Evolutionary conservation across 2,113 vertebrate genomes (phyloP).

Genomic region (zebrafish (Danio rerio)): GRCz12tu NC_133191.1:11215001-11215500

Average conservation of each 20-base stretch:
- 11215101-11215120: constrained; percentile 4
- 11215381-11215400: constrained; percentile 22
- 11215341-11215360: not conserved
- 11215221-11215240: constrained; percentile 2
- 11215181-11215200: constrained; percentile 2
- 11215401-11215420: constrained; percentile 72
- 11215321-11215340: constrained; percentile 7
- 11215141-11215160: too few species aligned
- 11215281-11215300: constrained; percentile 39
- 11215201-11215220: not conserved
- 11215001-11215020: not conserved
- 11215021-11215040: not conserved
- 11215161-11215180: not conserved
- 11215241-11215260: constrained; percentile 9
- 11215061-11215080: not conserved
- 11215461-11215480: constrained; percentile 94
- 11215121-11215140: not conserved
- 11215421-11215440: constrained; percentile 81
- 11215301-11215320: constrained; percentile 37
- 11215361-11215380: constrained; percentile 22
- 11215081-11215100: not conserved
- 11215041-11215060: not conserved
- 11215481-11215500: constrained; percentile 97
- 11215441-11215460: constrained; percentile 90
- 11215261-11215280: constrained; percentile 22